Evolutionary conservation across 2,888 invertebrate genomes (phyloP).

Genomic region (Gastrophysa polygoni): DNA sequence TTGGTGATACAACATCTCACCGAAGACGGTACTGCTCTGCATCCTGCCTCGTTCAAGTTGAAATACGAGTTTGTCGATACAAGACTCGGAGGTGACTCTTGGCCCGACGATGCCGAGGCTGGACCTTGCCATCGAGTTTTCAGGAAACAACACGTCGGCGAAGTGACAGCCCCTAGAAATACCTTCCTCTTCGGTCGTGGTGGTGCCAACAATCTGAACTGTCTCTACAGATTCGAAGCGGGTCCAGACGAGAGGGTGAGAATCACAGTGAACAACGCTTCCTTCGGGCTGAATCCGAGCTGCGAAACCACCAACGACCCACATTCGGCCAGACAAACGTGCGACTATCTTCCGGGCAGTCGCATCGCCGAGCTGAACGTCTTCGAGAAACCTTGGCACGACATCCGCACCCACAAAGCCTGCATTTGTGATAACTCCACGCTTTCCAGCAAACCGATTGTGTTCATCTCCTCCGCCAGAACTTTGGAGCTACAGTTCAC

Average conservation of each 20-base stretch:
- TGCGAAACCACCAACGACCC: constrained; percentile 76
- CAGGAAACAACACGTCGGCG: constrained; percentile 67
- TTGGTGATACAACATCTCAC: constrained; percentile 64
- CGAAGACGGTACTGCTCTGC: constrained; percentile 77
- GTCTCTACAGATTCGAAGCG: constrained; percentile 69
- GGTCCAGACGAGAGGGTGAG: constrained; percentile 66
- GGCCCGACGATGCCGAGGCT: constrained; percentile 56
- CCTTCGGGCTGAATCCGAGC: constrained; percentile 70
- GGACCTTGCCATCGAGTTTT: constrained; percentile 68
- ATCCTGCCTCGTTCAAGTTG: constrained; percentile 73
- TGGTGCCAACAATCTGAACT: constrained; percentile 76
- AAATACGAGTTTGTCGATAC: constrained; percentile 88
- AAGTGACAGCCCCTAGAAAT: constrained; percentile 71
- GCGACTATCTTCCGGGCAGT: constrained; percentile 56
- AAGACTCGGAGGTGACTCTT: constrained; percentile 63
- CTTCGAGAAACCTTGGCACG: constrained; percentile 76
- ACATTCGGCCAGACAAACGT: constrained; percentile 72
- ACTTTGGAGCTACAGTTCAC: constrained; percentile 79
- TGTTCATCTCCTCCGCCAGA: constrained; percentile 69
- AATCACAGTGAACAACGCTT: constrained; percentile 72
- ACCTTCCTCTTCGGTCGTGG: constrained; percentile 85
- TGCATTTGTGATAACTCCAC: constrained; percentile 81
- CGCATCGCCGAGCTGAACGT: constrained; percentile 64
- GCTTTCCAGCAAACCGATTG: constrained; percentile 65
- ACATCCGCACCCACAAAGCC: constrained; percentile 71